Evolutionary conservation across 1,140 invertebrate species (phyloP).

Genomic region (Drosophila repleta): DNA sequence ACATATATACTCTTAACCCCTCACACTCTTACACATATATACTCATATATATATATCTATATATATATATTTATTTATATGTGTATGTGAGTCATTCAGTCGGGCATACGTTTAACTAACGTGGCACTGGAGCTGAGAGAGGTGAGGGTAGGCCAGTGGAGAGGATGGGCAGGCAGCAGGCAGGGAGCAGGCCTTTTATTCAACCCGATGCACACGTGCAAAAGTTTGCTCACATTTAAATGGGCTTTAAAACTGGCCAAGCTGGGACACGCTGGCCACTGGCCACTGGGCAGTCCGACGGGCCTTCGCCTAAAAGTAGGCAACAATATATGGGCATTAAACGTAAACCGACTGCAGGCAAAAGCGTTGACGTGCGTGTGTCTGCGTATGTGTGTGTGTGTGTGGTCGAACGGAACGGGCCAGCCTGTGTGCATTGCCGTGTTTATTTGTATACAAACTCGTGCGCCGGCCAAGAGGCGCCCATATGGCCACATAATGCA

Average conservation of each 20-base stretch:
- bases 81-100: constrained; percentile 24
- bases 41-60: constrained; percentile 3
- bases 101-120: constrained; percentile 71
- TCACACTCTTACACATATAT: neutral
- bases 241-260: constrained; percentile 65
- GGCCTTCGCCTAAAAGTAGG: constrained; percentile 68
- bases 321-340: constrained; percentile 81
- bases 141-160: neutral
- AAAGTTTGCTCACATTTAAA: constrained; percentile 77
- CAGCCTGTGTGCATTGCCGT: constrained; percentile 60
- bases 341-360: constrained; percentile 77
- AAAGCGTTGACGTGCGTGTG: constrained; percentile 21
- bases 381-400: constrained; percentile 6
- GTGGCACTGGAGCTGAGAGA: constrained; percentile 18
- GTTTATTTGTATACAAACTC: constrained; percentile 78
- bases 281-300: neutral
- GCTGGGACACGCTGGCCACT: constrained; percentile 25
- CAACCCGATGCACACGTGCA: constrained; percentile 56
- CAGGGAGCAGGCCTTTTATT: constrained; percentile 20
- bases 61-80: neutral
- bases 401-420: neutral
- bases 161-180: neutral
- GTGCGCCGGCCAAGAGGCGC: constrained; percentile 41
- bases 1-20: constrained; percentile 5
- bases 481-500: constrained; percentile 75